Percentiles rank a stretch among this genome's conserved stretches.
Conservation (phyloP, 2,797 vertebrate species). For the Dallia pectoralis region DNA sequence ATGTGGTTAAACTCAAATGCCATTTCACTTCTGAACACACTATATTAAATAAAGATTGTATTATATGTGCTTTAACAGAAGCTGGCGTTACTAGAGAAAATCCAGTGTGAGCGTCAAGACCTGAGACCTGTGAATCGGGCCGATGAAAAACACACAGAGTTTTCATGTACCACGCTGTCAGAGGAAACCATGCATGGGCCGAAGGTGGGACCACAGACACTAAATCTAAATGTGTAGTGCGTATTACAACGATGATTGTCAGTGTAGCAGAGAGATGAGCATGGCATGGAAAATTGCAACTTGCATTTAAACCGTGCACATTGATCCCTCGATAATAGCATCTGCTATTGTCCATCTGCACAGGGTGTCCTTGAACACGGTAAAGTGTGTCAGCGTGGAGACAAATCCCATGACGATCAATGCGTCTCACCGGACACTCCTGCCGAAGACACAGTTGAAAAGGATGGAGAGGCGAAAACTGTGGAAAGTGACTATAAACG, state of each 20-base stretch:
- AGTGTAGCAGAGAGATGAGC: neutral
- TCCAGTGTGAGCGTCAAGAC: constrained; percentile 63
- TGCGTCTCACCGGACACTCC: constrained; percentile 1
- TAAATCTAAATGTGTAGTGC: neutral
- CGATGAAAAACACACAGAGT: constrained; percentile 54
- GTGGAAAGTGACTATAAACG: neutral
- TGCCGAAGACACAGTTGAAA: neutral
- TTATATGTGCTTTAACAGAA: constrained; percentile 60
- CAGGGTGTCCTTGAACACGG: neutral
- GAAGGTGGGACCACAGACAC: constrained; percentile 61
- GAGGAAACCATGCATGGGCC: constrained; percentile 46
- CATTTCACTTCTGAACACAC: neutral
- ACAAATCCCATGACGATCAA: neutral
- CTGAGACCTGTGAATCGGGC: constrained; percentile 65
- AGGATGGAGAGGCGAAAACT: neutral
- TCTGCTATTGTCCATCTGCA: neutral
- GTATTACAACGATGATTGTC: neutral
- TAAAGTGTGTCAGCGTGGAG: constrained; percentile 10
- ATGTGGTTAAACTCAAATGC: neutral
- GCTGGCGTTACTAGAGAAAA: constrained; percentile 61
- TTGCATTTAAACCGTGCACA: neutral
- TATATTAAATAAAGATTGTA: neutral
- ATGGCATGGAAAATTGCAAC: neutral
- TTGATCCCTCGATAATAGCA: neutral
- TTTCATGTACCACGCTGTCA: constrained; percentile 50